Evolutionary conservation across 1,140 invertebrate species (phyloP).

Genomic region (Calliopsis andreniformis): DNA sequence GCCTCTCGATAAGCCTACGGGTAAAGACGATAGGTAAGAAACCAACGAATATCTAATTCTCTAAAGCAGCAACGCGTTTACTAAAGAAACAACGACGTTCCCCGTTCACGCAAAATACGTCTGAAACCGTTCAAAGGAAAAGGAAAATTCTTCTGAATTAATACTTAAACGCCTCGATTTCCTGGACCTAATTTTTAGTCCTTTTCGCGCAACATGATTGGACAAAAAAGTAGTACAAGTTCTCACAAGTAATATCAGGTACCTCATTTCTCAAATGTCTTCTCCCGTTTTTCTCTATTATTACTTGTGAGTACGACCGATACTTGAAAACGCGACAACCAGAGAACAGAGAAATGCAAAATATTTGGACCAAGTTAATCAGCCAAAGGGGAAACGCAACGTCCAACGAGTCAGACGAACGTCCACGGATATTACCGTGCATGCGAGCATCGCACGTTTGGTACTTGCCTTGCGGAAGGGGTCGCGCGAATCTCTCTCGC

Average conservation of each 20-base stretch:
- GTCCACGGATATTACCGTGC: conserved; percentile 32
- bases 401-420: conserved; percentile 21
- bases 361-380: too few species aligned
- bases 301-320: too few species aligned
- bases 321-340: too few species aligned
- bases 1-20: conserved; percentile 86
- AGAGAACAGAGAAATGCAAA: too few species aligned
- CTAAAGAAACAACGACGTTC: conserved; percentile 34
- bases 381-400: too few species aligned
- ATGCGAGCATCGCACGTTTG: conserved; percentile 56
- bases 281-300: too few species aligned
- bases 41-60: neutral
- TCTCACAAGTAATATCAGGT: too few species aligned
- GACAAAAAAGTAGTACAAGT: too few species aligned
- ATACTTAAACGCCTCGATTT: neutral
- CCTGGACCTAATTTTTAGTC: too few species aligned
- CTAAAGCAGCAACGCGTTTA: conserved; percentile 11
- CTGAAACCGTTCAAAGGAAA: neutral
- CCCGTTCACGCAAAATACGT: too few species aligned
- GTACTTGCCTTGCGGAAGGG: conserved; percentile 68
- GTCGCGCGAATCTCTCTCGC: conserved; percentile 67
- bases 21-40: conserved; percentile 89
- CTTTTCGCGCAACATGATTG: too few species aligned
- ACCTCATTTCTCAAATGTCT: too few species aligned
- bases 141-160: neutral